Base-by-base conservation (phyloP, 2,888 invertebrate genomes). In the Caenorhabditis afra region DNA sequence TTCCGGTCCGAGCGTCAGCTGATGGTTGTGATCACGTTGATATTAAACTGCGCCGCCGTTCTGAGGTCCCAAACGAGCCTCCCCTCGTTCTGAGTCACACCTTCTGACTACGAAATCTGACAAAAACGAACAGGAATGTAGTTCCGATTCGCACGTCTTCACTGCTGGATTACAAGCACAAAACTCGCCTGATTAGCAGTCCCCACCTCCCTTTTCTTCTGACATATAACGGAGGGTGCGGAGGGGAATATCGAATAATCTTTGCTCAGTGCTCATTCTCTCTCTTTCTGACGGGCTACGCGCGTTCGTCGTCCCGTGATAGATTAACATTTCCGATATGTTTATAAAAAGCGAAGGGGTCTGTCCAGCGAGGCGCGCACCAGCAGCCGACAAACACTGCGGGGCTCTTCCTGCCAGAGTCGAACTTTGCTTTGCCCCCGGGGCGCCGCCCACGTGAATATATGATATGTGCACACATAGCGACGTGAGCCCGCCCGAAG, bases 401-500 rank as follows among this genome's bases (percentile, higher is more conserved):
- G 29, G 45, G 44, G 47, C 37, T 50, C 37, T 29, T 29, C 29
- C 29, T 45, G 50, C 64, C 61, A 47, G 29, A 39, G 37, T 49
- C 49, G 62, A 71, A 64, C 71, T 64, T 62, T 64, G 62, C 71
- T 71, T 68, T 29, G 29, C 29, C 71, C 71, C 59, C 68, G 68
- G 68, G 62, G 57, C 71, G 64, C 71, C 71, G 71, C 71, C 71
- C 71, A 71, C 71, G 71, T 71, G 71, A 71, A 71, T 71, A 71
- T 71, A 71, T 71, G 71, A 71, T 71, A 71, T 71, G 71, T 71
- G 71, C 71, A 71, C 71, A 71, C 71, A 71, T 71, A 71, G 71
- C 71, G 71, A 71, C 71, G 71, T 64, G 71, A 62, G 62, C 57
- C 16, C n/a, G n/a, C n/a, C 62, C 55, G 64, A 64, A 53, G 71